These are phyloP conservation scores for Oscheius sp. DNA, from an alignment of 2,888 invertebrate genomes.

Conservation along the genomic window DNA sequence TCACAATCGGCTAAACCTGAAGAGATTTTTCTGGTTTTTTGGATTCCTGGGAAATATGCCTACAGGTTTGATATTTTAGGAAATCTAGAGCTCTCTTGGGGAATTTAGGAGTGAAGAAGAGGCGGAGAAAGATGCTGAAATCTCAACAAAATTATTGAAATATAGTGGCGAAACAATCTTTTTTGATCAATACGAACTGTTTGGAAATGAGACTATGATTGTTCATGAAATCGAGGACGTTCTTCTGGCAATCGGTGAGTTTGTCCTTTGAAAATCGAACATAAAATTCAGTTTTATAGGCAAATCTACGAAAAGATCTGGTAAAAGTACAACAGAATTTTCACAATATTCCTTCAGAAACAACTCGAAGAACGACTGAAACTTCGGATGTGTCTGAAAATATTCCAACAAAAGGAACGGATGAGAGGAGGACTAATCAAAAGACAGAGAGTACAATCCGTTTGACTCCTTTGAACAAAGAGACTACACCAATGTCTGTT, in stretches of 20 bases:
- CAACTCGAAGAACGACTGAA: background rate
- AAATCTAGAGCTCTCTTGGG: background rate
- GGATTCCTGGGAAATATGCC: slow-evolving; percentile 1
- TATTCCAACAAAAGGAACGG: background rate
- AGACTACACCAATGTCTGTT: background rate
- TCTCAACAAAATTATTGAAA: too few relatives aligned
- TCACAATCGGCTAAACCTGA: background rate
- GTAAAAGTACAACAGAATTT: background rate
- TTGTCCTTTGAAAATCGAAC: background rate
- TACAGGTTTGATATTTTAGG: background rate
- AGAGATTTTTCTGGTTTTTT: background rate
- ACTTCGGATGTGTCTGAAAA: background rate
- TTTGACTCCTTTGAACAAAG: too few relatives aligned
- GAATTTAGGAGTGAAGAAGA: background rate
- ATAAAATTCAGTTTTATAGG: background rate
- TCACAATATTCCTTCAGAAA: background rate
- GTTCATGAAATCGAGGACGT: background rate
- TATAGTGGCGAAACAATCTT: too few relatives aligned
- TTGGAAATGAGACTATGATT: background rate
- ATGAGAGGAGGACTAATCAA: too few relatives aligned
- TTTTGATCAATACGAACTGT: background rate
- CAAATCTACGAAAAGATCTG: too few relatives aligned
- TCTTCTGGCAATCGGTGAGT: background rate
- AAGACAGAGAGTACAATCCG: too few relatives aligned
- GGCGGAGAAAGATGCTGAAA: background rate